These are phyloP conservation scores for Ypsolopha scabrella DNA, from an alignment of 2,888 invertebrate genomes.

Conservation along the genomic window DNA sequence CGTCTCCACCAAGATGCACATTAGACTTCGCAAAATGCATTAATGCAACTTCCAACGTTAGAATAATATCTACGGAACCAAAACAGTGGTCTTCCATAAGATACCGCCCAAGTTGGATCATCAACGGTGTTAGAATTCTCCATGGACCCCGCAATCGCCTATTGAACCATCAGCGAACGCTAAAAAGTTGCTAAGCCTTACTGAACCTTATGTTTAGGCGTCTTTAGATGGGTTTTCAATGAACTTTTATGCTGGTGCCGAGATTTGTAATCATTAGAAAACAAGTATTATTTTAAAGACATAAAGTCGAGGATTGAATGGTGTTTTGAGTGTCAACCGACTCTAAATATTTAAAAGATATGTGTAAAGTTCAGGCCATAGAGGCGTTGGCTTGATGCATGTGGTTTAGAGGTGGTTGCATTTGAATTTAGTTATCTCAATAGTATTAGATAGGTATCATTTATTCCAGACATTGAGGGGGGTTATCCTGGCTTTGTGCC, in stretches of 20 bases:
- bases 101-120: conserved; percentile 54
- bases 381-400: not conserved
- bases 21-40: conserved; percentile 6
- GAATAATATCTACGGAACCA: not conserved
- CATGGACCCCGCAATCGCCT: conserved; percentile 19
- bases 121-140: conserved; percentile 36
- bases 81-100: conserved; percentile 12
- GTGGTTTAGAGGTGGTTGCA: not conserved
- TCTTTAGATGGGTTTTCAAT: not conserved
- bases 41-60: conserved; percentile 8
- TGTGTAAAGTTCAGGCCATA: not conserved
- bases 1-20: not conserved
- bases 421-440: not conserved
- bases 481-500: too few species aligned
- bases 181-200: not conserved
- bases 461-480: conserved; percentile 14
- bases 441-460: conserved; percentile 10
- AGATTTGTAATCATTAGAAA: not conserved
- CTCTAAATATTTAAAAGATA: too few species aligned
- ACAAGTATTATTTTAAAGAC: too few species aligned
- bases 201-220: not conserved
- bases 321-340: too few species aligned
- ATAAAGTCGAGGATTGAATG: too few species aligned
- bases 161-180: too few species aligned
- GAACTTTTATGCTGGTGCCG: not conserved